Evolutionary conservation across 2,888 invertebrate species (phyloP).

Genomic region (Euproctis similis): DNA sequence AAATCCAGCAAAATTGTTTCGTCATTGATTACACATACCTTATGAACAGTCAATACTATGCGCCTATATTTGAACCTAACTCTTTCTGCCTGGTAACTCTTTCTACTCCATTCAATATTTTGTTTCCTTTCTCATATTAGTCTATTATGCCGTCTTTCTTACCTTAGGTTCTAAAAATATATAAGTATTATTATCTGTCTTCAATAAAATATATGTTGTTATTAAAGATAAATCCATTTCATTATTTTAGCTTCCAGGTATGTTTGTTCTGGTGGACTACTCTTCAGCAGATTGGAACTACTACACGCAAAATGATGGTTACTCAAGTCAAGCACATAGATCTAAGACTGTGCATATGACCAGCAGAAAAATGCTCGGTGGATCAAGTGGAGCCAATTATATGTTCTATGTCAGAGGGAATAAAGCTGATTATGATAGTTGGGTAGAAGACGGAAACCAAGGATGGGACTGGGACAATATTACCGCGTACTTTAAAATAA

Average conservation of each 20-base stretch:
- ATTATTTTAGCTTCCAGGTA: conserved; percentile 38
- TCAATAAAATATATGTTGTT: too few species aligned
- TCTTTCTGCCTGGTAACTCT: too few species aligned
- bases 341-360: conserved; percentile 47
- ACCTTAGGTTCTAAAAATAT: too few species aligned
- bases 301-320: conserved; percentile 33
- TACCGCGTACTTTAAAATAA: conserved; percentile 32
- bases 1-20: too few species aligned
- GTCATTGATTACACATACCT: too few species aligned
- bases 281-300: conserved; percentile 38
- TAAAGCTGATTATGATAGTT: conserved; percentile 74
- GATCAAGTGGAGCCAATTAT: conserved; percentile 78
- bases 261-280: conserved; percentile 28
- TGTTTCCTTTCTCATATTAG: not conserved
- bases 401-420: conserved; percentile 81
- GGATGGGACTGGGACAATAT: conserved; percentile 43
- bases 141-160: too few species aligned
- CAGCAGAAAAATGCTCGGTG: conserved; percentile 81
- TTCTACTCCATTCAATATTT: not conserved
- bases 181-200: too few species aligned
- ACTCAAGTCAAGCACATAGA: conserved; percentile 33
- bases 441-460: conserved; percentile 73
- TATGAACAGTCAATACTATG: too few species aligned
- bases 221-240: not conserved
- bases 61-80: too few species aligned